Evolutionary conservation across 2,888 invertebrate species (phyloP), one percentile per base, ranked within the genome.

Genomic region (Ichneumoninae sp.): DNA sequence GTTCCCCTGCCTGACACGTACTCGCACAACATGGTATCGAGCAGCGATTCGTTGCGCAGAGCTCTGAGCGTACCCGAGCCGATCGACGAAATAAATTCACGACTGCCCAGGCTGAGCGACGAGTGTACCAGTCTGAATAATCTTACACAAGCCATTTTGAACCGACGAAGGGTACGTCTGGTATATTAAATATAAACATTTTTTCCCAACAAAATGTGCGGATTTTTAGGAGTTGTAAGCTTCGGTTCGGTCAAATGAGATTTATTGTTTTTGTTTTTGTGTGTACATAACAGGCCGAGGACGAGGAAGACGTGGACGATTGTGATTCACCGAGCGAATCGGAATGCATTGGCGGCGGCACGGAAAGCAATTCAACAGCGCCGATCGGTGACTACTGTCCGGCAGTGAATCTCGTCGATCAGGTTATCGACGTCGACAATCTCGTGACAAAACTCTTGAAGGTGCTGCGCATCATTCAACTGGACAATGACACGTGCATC

Each of bases 341-440:
- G 0, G 93, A 95, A 76, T 54, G 74, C 13, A 94, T 93, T 36
- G 95, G 95, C 79, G 95, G 95, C 79, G 79, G 71, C n/a, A 85
- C 75, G 19, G 83, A 85, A 10, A 83, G 57, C 2, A 85, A 87
- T 73, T 77, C 81, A 3, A 85, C 93, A 75, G 89, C 92, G 71
- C 94, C 92, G 68, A 90, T 93, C 83, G 93, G 93, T 81, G 95
- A 95, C 85, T 95, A 95, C 88, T 95, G 95, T 89, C 94, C 95
- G 6, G 95, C 95, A 4, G 95, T 95, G 85, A 95, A 96, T 65
- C 94, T 96, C 47, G 96, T 96, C 30, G 96, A 96, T 93, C 96
- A 96, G 94, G 96, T 96, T 19, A 96, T 96, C 78, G 96, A 96
- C 86, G 96, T 96, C 22, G 97, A 97, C 94, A 96, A 96, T 93